Base-by-base conservation (phyloP, 1,140 invertebrate genomes). In the Drosophila nikananu region DNA sequence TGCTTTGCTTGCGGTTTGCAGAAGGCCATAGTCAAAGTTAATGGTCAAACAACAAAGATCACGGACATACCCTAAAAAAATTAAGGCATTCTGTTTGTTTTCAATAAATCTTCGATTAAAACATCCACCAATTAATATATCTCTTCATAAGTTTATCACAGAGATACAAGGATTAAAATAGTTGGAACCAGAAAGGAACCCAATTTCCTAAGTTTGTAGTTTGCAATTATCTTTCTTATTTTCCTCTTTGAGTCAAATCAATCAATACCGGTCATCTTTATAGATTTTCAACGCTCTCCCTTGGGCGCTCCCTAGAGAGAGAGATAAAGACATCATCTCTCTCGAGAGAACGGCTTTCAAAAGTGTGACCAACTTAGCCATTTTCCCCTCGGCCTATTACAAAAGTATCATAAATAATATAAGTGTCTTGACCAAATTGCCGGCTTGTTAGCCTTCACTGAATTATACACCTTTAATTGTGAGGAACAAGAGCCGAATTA, bases 401-500 rank as follows among this genome's bases (percentile, higher is more conserved):
- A n/a, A n/a, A 27, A 27, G 17, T 51, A 10, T 27, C 48, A 37
- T 55, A 37, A 55, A 37, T 55, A 55, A 55, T 37, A 17, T 17
- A 37, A 37, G 30, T 10, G 35, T 61, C 25, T 42, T 35, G 32
- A 21, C 25, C 63, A 39, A 87, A 86, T 72, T 86, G 80, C 66
- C 63, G 80, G 59, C 71, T 77, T 86, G 86, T 87, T 86, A 86
- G 83, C 74, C 51, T 54, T 27, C 58, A 54, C 81, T 87, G 51
- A 86, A 86, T 86, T 72, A 83, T 83, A 84, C 63, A 87, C 60
- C 15, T 32, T 39, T 21, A 57, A 39, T 65, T 65, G 35, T 65
- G 30, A 44, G 25, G 30, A n/a, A 42, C n/a, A 17, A 30, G 39
- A 25, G 54, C 35, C 35, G 21, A 39, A 39, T 57, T 57, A 62